phyloP scores from a whole-genome alignment of 2,797 vertebrate species.

The Megalops cyprinoides region DNA sequence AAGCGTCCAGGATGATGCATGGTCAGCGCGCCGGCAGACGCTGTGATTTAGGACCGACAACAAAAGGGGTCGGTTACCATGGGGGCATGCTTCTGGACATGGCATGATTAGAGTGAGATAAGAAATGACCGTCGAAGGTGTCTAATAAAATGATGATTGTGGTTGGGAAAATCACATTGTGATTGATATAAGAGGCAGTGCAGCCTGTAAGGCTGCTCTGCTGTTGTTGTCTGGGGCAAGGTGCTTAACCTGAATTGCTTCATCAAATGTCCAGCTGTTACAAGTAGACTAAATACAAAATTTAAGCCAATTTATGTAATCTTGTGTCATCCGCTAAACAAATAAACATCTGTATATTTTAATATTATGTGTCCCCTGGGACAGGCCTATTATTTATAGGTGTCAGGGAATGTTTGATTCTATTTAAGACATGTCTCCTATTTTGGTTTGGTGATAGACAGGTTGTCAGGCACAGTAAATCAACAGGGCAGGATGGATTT shows the following conservation, averaged over 20 bases:
- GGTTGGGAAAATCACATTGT: not conserved
- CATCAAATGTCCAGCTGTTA: not conserved
- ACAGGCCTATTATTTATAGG: not conserved
- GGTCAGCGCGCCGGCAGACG: not conserved
- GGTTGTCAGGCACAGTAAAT: too few relatives aligned
- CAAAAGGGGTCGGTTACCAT: not conserved
- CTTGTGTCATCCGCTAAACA: not conserved
- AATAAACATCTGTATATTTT: not conserved
- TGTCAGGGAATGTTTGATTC: not conserved
- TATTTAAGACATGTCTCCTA: too few relatives aligned
- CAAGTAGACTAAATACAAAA: not conserved
- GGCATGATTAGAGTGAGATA: not conserved
- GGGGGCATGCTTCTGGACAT: not conserved
- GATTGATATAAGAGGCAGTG: conserved; percentile 1
- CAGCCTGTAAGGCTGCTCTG: not conserved
- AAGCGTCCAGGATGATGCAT: conserved; percentile 15
- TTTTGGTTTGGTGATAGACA: too few relatives aligned
- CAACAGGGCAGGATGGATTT: too few relatives aligned
- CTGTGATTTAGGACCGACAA: conserved; percentile 10
- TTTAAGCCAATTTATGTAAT: not conserved
- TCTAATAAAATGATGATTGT: conserved; percentile 9
- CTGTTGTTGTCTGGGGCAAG: not conserved
- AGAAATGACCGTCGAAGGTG: not conserved
- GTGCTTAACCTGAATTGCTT: not conserved
- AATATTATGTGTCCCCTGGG: not conserved